These are phyloP conservation scores for Atta cephalotes DNA, from an alignment of 1,140 invertebrate species.

Conservation along the genomic window DNA sequence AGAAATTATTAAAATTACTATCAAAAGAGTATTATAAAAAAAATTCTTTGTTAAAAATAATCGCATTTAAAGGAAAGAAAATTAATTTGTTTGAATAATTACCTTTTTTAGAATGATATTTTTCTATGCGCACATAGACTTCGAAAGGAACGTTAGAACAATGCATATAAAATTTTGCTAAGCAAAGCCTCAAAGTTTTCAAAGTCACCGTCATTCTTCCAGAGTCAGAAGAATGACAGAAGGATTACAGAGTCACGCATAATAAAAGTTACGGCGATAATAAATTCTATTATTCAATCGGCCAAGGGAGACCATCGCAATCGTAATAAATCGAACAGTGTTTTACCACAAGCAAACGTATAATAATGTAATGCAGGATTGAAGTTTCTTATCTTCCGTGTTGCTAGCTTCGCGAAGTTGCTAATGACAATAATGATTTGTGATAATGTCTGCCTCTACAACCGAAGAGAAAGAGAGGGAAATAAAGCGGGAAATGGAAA, in stretches of 20 bases:
- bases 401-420: constrained; percentile 25
- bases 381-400: constrained; percentile 46
- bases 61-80: too few relatives aligned
- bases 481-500: not conserved
- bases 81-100: too few relatives aligned
- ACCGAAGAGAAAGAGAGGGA: not conserved
- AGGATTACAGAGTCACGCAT: not conserved
- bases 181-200: not conserved
- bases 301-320: not conserved
- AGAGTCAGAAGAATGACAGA: too few relatives aligned
- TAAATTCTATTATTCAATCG: not conserved
- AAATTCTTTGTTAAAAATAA: too few relatives aligned
- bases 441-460: constrained; percentile 6
- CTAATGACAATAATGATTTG: constrained; percentile 53
- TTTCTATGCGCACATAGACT: not conserved
- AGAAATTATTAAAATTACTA: too few relatives aligned
- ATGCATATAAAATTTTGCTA: not conserved
- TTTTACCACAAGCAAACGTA: not conserved
- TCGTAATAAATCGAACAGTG: not conserved
- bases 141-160: not conserved
- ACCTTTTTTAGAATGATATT: too few relatives aligned
- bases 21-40: too few relatives aligned
- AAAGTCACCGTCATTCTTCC: not conserved
- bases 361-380: constrained; percentile 4
- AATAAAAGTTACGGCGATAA: not conserved